These are phyloP conservation scores for Enteromius mattozi DNA, from an alignment of 2,797 vertebrate genomes.

Conservation along the genomic window DNA sequence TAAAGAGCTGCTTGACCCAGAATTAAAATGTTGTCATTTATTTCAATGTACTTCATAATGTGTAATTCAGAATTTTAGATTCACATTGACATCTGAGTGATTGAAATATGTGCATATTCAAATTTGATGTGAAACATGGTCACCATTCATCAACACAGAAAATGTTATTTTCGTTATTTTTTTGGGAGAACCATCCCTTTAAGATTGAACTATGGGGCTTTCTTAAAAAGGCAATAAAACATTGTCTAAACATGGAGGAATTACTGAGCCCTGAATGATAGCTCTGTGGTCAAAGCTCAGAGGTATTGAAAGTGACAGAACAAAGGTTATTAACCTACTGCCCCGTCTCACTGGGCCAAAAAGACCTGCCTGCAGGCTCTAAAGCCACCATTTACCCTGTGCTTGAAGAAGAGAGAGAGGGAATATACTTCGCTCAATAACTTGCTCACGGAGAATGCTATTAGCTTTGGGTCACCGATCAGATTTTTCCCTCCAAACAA, in stretches of 20 bases:
- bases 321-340: conserved; percentile 50
- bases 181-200: neutral
- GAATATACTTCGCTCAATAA: conserved; percentile 59
- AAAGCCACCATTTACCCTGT: conserved; percentile 50
- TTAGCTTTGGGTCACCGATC: conserved; percentile 63
- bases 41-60: neutral
- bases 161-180: neutral
- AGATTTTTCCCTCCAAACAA: conserved; percentile 60
- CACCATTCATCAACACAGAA: neutral
- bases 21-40: neutral
- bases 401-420: conserved; percentile 42
- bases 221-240: conserved; percentile 40
- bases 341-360: conserved; percentile 45
- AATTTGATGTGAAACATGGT: neutral
- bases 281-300: conserved; percentile 47
- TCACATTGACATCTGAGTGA: neutral
- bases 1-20: neutral
- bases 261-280: conserved; percentile 39
- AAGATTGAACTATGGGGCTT: conserved; percentile 13
- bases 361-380: conserved; percentile 54
- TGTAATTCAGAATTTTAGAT: neutral
- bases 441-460: conserved; percentile 62
- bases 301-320: conserved; percentile 43
- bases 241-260: conserved; percentile 28
- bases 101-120: neutral